Evolutionary conservation across 2,113 vertebrate genomes (phyloP), one percentile per base, ranked within the genome.

Genomic region (Seriola rivoliana): DNA sequence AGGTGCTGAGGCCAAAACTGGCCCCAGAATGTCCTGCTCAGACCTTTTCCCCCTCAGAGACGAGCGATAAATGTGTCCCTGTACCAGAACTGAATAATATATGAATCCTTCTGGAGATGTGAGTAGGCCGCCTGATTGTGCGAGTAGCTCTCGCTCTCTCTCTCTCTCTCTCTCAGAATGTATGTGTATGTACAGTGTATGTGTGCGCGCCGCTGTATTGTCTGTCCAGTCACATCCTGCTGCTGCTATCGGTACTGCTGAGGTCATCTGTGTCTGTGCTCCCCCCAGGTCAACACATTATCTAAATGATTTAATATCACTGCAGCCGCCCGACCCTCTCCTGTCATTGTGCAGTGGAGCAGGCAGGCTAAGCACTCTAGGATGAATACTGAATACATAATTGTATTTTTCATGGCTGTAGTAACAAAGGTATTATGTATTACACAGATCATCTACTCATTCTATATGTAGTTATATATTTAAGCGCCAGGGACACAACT

Each of bases 251-350:
- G 1, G 62, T 82, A 25, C 46, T 52, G 84, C 77, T 71, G 85
- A 82, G 86, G 80, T 91, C 87, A 81, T 88, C 66, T 84, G 54
- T 84, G 48, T 91, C 62, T 86, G 48, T 50, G 12, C 77, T 50
- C 80, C 88, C 85, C 72, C 23, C 85, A 48, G 86, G 89, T 93
- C 86, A 83, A 75, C 81, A 70, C 85, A 93, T 92, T 92, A 92
- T 93, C 89, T 88, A 87, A 91, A 93, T 92, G 90, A 92, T 92
- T 90, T 91, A 92, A 89, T 82, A 91, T 90, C 74, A 58, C 63
- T 34, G 70, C 82, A 68, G 75, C 82, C 3, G 25, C 78, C 59
- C 70, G 42, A 76, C 83, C 85, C 83, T 81, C 80, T 87, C 57
- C 88, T 87, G 86, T 88, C 90, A 84, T 36, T 85, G 88, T 79